Conservation (phyloP, 2,113 vertebrate genomes). For the Anolis sagrei region DNA sequence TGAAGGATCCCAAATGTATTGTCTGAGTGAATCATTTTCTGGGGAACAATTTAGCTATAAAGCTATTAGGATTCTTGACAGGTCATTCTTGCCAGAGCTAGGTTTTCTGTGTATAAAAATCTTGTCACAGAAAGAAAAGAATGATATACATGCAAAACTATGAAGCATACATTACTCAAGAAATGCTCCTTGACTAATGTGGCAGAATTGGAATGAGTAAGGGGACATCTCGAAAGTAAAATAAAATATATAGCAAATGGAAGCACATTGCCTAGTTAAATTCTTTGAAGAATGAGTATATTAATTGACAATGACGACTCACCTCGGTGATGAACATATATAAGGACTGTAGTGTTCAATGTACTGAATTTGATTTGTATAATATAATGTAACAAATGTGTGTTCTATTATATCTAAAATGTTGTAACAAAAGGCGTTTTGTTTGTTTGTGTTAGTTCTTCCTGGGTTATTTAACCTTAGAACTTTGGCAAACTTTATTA, state of each 20-base stretch:
- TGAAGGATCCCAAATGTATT: not conserved
- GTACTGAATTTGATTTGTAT: constrained; percentile 25
- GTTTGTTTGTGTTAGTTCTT: constrained; percentile 1
- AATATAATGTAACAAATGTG: constrained; percentile 8
- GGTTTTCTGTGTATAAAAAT: constrained; percentile 66
- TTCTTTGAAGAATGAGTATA: constrained; percentile 40
- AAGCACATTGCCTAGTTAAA: constrained; percentile 28
- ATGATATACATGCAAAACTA: constrained; percentile 62
- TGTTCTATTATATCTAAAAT: constrained; percentile 37
- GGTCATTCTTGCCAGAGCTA: constrained; percentile 64
- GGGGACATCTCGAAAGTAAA: constrained; percentile 25
- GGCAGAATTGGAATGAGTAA: constrained; percentile 51
- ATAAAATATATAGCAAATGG: constrained; percentile 14
- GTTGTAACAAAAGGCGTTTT: not conserved
- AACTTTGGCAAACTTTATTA: constrained; percentile 38
- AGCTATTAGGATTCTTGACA: constrained; percentile 75
- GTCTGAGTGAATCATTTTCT: constrained; percentile 60
- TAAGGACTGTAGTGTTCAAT: constrained; percentile 44
- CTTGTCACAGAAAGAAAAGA: constrained; percentile 69
- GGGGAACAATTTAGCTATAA: constrained; percentile 62
- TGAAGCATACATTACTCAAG: constrained; percentile 58
- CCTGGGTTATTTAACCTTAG: constrained; percentile 23
- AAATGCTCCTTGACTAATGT: constrained; percentile 59
- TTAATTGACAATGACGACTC: constrained; percentile 56
- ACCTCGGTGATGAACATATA: constrained; percentile 42